Base-by-base conservation (phyloP, 2,888 invertebrate genomes). In the Ichneumon xanthorius region DNA sequence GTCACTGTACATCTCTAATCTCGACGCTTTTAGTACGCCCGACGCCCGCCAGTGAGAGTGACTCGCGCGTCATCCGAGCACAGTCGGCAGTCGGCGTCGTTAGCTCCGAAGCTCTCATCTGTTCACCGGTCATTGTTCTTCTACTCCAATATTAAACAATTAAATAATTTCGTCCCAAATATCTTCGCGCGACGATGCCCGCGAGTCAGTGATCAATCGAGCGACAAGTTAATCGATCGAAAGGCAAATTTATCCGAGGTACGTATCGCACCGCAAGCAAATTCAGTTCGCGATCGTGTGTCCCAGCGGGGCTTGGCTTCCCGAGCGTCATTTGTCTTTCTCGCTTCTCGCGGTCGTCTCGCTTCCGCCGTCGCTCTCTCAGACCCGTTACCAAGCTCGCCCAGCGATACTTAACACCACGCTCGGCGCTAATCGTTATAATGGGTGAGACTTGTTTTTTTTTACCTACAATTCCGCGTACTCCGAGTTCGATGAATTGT, bases 291-390 rank as follows among this genome's bases (percentile, higher is more conserved):
- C 22, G 1, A 45, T 19, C 7, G 16, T 19, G n/a, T 9, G 40
- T 16, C 16, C 33, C 37, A 50, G 75, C 63, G 63, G 63, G 63
- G 77, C 73, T 79, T 67, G 79, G 75, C 37, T 45, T 30, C 65
- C 53, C 58, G 65, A 58, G 85, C 85, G 85, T 85, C 85, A 82
- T 82, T 85, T 82, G 82, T 85, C 85, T 76, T 68, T 19, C 75
- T 71, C 45, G 45, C 75, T 63, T 65, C 71, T 55, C 33, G 33
- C 80, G 48, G 30, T n/a, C n/a, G 9, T 33, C 53, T 70, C 53
- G 68, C 55, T 80, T 63, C 30, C 22, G 30, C 63, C 63, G 63
- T 63, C 33, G 63, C 63, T 30, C 30, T 71, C 70, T 45, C 53
- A 70, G 78, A 78, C 30, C 67, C 68, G 61, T 63, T 63, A 26